Evolutionary conservation across 2,113 vertebrate species (phyloP).

Genomic region (Orycteropus afer): DNA sequence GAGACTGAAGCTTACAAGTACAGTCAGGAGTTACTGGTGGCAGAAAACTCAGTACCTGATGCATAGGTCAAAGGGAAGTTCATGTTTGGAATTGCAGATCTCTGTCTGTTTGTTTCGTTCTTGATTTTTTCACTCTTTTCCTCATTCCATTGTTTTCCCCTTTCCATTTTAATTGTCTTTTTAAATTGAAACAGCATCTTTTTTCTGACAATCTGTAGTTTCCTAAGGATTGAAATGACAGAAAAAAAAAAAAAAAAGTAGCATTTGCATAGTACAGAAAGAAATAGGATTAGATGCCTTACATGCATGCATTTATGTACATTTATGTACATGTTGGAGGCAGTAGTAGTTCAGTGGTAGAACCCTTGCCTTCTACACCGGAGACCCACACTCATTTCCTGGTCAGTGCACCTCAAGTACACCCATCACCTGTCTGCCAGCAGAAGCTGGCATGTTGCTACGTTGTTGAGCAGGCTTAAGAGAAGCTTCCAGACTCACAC

Average conservation of each 20-base stretch:
- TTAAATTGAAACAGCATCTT: not conserved
- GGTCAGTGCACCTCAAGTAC: too few relatives aligned
- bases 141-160: not conserved
- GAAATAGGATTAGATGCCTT: not conserved
- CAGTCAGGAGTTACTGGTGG: not conserved
- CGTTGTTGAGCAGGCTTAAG: not conserved
- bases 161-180: not conserved
- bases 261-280: not conserved
- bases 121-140: not conserved
- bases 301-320: fast-evolving
- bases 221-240: not conserved
- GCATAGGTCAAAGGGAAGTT: not conserved
- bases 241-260: not conserved
- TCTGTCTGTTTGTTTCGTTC: not conserved
- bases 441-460: too few relatives aligned
- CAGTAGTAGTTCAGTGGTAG: too few relatives aligned
- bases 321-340: not conserved
- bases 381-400: too few relatives aligned
- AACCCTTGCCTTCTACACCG: too few relatives aligned
- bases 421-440: too few relatives aligned
- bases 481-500: not conserved
- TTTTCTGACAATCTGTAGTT: not conserved
- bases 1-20: not conserved
- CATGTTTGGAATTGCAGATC: not conserved
- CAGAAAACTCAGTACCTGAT: not conserved